Conservation (phyloP, 2,797 vertebrate species). For the Natrix natrix region DNA sequence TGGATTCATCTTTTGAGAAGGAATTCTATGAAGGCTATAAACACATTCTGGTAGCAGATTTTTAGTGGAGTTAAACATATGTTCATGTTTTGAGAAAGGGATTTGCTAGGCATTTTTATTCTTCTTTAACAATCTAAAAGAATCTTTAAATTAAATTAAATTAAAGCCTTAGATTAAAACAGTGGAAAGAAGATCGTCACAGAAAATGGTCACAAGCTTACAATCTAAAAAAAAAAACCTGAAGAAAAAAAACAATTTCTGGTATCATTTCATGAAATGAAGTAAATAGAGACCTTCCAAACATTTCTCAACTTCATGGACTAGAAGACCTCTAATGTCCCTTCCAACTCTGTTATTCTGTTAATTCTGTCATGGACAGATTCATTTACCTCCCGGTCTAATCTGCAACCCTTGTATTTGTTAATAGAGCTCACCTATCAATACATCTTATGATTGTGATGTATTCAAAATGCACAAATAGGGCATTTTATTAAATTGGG, state of each 20-base stretch:
- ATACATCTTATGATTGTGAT: neutral
- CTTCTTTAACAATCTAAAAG: neutral
- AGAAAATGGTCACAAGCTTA: neutral
- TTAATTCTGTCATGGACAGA: neutral
- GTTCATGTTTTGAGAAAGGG: neutral
- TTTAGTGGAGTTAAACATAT: neutral
- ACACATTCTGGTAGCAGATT: neutral
- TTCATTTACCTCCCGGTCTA: neutral
- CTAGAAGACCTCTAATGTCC: neutral
- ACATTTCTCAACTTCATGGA: neutral
- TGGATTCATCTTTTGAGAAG: neutral
- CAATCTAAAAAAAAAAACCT: neutral
- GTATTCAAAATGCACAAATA: neutral
- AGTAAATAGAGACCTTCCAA: neutral
- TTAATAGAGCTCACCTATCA: neutral
- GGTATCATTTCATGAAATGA: neutral
- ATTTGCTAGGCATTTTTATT: neutral
- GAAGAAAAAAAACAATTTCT: neutral
- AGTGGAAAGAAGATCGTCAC: neutral
- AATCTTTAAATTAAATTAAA: too few species aligned
- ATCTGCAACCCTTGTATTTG: neutral
- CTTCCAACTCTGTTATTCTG: neutral
- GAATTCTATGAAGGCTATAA: neutral
- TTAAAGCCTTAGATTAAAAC: neutral
- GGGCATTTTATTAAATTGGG: neutral